Percentiles rank a stretch among this genome's conserved stretches.
These are phyloP conservation scores for Pampus argenteus DNA, from an alignment of 2,797 vertebrate genomes.

Conservation along the genomic window DNA sequence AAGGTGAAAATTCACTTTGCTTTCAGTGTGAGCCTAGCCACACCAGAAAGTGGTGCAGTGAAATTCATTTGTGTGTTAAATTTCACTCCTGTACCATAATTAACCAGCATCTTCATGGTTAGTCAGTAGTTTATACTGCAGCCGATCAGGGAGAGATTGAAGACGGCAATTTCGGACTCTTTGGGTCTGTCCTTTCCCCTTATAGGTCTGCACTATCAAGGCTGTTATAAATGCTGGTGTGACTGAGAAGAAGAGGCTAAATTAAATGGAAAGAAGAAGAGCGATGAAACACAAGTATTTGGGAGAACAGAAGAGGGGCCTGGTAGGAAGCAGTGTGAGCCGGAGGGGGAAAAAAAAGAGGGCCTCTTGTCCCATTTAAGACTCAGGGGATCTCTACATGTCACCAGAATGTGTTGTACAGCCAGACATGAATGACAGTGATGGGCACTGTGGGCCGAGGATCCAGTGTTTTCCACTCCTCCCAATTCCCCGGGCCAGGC, in stretches of 20 bases:
- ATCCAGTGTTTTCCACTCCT: slow-evolving; percentile 69
- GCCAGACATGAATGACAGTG: slow-evolving; percentile 82
- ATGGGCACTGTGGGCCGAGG: slow-evolving; percentile 71
- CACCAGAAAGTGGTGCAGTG: too few relatives aligned
- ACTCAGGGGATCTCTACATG: slow-evolving; percentile 70
- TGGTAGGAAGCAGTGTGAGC: slow-evolving; percentile 24
- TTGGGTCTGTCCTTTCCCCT: too few relatives aligned
- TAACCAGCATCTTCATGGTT: too few relatives aligned
- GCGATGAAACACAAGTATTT: slow-evolving; percentile 21
- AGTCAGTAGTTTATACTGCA: too few relatives aligned
- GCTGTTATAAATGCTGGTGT: background rate
- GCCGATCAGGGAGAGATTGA: too few relatives aligned
- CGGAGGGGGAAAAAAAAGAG: slow-evolving; percentile 27
- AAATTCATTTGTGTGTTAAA: too few relatives aligned
- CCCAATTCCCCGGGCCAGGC: slow-evolving; percentile 69
- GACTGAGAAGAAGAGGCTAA: background rate
- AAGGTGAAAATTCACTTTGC: too few relatives aligned
- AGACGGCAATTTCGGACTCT: too few relatives aligned
- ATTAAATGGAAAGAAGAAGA: slow-evolving; percentile 7
- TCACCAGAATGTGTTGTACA: slow-evolving; percentile 67
- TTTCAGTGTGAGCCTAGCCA: too few relatives aligned
- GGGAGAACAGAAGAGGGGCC: slow-evolving; percentile 27
- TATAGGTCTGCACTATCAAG: too few relatives aligned
- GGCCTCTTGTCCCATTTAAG: slow-evolving; percentile 52
- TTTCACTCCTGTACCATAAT: too few relatives aligned